These are phyloP conservation scores for Bombylius discolor DNA, from an alignment of 2,888 invertebrate genomes.

Conservation along the genomic window DNA sequence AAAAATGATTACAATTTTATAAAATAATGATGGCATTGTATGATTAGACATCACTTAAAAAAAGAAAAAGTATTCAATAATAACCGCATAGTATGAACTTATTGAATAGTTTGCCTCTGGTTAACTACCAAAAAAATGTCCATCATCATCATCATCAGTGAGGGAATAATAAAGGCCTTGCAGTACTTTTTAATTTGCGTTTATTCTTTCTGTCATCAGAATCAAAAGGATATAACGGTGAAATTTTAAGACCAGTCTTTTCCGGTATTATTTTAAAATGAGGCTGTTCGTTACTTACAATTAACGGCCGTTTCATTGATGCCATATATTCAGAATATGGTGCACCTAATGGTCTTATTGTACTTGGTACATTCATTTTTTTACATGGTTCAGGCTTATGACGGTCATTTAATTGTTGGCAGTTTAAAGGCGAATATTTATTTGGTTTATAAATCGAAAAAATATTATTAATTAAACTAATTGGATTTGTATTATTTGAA, in stretches of 20 bases:
- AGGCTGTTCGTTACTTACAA: conserved; percentile 40
- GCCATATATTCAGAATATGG: conserved; percentile 29
- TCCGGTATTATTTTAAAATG: conserved; percentile 41
- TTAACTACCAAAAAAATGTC: neutral
- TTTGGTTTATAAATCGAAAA: conserved; percentile 37
- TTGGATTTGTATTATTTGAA: conserved; percentile 23
- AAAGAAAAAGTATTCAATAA: too few species aligned
- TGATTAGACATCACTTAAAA: too few species aligned
- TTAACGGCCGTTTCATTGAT: conserved; percentile 41
- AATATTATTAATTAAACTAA: conserved; percentile 36
- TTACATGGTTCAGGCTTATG: conserved; percentile 21
- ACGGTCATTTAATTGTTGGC: conserved; percentile 30
- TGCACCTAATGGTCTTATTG: conserved; percentile 30
- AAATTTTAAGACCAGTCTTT: conserved; percentile 43
- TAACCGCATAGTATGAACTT: too few species aligned
- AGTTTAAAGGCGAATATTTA: conserved; percentile 36
- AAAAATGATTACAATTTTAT: too few species aligned
- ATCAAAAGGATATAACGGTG: conserved; percentile 33
- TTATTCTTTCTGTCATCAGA: conserved; percentile 25
- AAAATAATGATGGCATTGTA: too few species aligned
- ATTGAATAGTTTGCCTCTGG: neutral
- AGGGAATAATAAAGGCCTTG: conserved; percentile 34
- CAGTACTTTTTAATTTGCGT: conserved; percentile 35
- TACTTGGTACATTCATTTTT: conserved; percentile 37
- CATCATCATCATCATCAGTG: conserved; percentile 21